These are phyloP conservation scores for Seira musarum DNA, from an alignment of 2,888 invertebrate species.

Conservation along the genomic window DNA sequence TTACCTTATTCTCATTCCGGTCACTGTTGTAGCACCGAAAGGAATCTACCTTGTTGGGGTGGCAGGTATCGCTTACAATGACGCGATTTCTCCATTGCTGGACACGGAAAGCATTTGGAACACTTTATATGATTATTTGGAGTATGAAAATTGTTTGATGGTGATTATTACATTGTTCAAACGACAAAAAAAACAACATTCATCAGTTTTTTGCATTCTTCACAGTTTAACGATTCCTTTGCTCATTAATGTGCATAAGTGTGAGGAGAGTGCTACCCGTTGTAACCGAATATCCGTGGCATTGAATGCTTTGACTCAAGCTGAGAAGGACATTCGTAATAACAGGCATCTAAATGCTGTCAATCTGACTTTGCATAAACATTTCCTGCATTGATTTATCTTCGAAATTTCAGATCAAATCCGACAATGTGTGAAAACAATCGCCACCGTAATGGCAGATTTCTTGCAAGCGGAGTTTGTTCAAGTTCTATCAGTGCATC, in stretches of 20 bases:
- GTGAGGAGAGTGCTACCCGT: slow-evolving; percentile 21
- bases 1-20: slow-evolving; percentile 30
- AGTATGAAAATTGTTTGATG: slow-evolving; percentile 13
- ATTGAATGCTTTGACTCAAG: slow-evolving; percentile 26
- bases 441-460: slow-evolving; percentile 22
- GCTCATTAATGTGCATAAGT: slow-evolving; percentile 29
- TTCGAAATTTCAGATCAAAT: slow-evolving; percentile 24
- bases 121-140: slow-evolving; percentile 31
- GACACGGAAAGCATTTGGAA: slow-evolving; percentile 33
- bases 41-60: slow-evolving; percentile 21
- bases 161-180: neutral
- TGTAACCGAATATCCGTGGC: slow-evolving; percentile 13
- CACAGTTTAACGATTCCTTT: slow-evolving; percentile 34
- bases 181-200: too few relatives aligned
- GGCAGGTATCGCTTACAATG: slow-evolving; percentile 17
- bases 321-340: slow-evolving; percentile 48
- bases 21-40: neutral
- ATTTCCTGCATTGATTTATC: neutral
- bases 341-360: neutral
- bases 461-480: slow-evolving; percentile 18
- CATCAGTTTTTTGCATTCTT: neutral
- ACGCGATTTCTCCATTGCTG: neutral
- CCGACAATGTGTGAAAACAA: slow-evolving; percentile 19
- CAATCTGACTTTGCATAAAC: neutral
- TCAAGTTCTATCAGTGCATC: slow-evolving; percentile 34